A percentile compares a stretch with the other conserved stretches of the same genome.
Conservation (phyloP, 2,888 invertebrate genomes). For the Herminia tarsipennalis region DNA sequence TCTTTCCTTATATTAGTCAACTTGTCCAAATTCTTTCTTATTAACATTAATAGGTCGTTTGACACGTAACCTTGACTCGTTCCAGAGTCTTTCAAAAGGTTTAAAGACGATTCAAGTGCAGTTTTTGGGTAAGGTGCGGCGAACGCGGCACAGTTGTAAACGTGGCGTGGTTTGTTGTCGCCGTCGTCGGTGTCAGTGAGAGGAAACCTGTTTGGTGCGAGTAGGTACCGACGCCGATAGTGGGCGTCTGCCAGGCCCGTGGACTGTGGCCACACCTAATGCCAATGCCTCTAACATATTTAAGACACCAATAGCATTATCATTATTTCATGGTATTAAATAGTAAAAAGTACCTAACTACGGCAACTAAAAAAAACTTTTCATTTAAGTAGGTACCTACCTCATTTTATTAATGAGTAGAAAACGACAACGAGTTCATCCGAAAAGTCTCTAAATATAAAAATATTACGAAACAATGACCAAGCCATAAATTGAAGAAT, state of each 20-base stretch:
- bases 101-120: no score
- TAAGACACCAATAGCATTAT: background rate
- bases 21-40: no score
- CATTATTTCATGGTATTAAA: no score
- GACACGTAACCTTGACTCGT: no score
- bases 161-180: conserved; percentile 55
- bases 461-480: conserved; percentile 38
- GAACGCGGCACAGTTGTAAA: conserved; percentile 36
- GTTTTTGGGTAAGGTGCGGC: conserved; percentile 30
- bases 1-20: no score
- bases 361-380: background rate
- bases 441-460: background rate
- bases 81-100: no score
- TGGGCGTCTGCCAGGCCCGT: conserved; percentile 62
- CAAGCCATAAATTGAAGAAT: conserved; percentile 40
- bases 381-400: background rate
- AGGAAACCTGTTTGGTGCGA: conserved; percentile 76
- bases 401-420: background rate
- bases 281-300: conserved; percentile 22
- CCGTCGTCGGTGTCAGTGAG: conserved; percentile 63
- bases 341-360: background rate
- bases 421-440: background rate
- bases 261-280: conserved; percentile 49
- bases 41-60: no score
- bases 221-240: conserved; percentile 45